Percentiles rank a stretch among this genome's conserved stretches.
Evolutionary conservation across 2,888 invertebrate genomes (phyloP).

Genomic region (Tolmerus cingulatus): DNA sequence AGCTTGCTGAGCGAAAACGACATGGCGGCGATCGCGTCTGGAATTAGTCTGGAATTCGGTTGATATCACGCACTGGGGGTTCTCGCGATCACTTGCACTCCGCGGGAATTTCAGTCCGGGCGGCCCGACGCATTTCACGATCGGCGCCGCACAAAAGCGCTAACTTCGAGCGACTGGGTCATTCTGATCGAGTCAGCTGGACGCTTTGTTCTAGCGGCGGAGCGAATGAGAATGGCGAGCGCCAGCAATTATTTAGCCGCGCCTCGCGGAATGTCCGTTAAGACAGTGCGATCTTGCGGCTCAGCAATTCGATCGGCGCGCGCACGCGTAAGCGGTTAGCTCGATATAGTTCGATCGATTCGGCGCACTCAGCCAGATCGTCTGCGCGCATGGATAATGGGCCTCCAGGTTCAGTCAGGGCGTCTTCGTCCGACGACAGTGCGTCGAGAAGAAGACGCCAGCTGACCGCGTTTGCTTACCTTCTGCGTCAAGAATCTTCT

Average conservation of each 20-base stretch:
- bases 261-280: background rate
- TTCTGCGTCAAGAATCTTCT: background rate
- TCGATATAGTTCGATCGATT: conserved; percentile 26
- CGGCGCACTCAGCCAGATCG: background rate
- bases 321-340: conserved; percentile 33
- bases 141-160: background rate
- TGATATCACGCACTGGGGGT: background rate
- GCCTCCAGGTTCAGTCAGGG: background rate
- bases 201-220: background rate
- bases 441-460: background rate
- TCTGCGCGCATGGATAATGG: background rate
- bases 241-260: background rate
- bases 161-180: background rate
- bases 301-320: background rate
- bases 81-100: background rate
- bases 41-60: background rate
- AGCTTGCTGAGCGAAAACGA: conserved; percentile 57
- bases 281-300: background rate
- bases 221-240: background rate
- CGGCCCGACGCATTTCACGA: background rate
- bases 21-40: conserved; percentile 24
- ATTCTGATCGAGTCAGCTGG: background rate
- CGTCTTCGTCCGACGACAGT: background rate
- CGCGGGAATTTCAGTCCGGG: background rate
- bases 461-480: background rate